Conservation (phyloP, 1,140 invertebrate genomes). For the Zelostemma sp. region DNA sequence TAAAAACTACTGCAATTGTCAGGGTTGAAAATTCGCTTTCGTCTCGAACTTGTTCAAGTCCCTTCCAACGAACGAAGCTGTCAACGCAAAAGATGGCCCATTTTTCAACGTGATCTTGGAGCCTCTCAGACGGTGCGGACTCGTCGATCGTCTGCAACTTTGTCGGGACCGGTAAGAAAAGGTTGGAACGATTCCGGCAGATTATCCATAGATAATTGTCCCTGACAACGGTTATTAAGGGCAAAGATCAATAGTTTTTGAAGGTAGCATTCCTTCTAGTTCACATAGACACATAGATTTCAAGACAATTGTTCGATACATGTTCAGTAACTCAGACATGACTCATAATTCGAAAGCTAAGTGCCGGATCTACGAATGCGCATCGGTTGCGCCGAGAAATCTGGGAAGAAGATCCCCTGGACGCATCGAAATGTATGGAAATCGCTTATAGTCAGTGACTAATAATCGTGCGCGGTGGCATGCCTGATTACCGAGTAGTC, state of each 20-base stretch:
- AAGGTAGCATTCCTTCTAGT: too few relatives aligned
- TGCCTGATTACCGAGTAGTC: slow-evolving; percentile 41
- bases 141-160: slow-evolving; percentile 9
- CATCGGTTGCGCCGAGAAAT: slow-evolving; percentile 39
- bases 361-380: too few relatives aligned
- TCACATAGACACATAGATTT: too few relatives aligned
- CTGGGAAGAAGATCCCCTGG: slow-evolving; percentile 42
- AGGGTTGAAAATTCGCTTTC: too few relatives aligned
- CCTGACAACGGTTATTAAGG: too few relatives aligned
- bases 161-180: background rate
- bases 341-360: too few relatives aligned
- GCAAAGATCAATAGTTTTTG: too few relatives aligned
- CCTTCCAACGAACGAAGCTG: background rate
- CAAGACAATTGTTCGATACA: too few relatives aligned
- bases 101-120: slow-evolving; percentile 32
- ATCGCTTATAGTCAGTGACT: slow-evolving; percentile 52
- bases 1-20: too few relatives aligned
- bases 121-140: slow-evolving; percentile 5
- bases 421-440: slow-evolving; percentile 56
- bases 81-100: slow-evolving; percentile 15
- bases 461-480: slow-evolving; percentile 52
- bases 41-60: too few relatives aligned
- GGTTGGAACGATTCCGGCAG: slow-evolving; percentile 4
- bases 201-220: too few relatives aligned
- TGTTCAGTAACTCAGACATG: too few relatives aligned